Base-by-base conservation (phyloP, 2,797 vertebrate species). In the Acipenser ruthenus region DNA sequence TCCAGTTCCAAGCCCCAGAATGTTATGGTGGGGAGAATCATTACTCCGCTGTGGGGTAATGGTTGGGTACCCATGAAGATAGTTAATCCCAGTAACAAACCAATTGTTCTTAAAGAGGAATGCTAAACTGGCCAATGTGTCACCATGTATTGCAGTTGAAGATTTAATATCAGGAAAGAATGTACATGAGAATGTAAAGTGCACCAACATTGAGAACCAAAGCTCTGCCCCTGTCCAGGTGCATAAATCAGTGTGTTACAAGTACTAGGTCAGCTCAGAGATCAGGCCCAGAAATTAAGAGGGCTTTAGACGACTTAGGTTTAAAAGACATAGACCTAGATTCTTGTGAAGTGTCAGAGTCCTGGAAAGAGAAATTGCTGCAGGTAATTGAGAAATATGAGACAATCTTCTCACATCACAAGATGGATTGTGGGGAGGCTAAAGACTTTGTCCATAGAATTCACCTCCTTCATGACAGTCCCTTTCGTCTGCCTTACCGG, bases 1-100 rank as follows among this genome's bases (percentile, higher is more conserved):
- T 72, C 71, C 3, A 70, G 23, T 48, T 66, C 18, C 1, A 70
- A 60, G 4, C 65, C 71, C 0, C 67, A 12, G 4, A 10, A 71
- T 9, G 58, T 58, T 37, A 23, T 71, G 10, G 71, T 75, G 1
- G 63, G 69, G 0, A 59, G 68, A 47, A 67, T 78, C 11, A 68
- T 74, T 1, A 65, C 72, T n/a, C 37, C 55, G 1, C 9, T 74
- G 4, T 77, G 64, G 63, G 70, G 68, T 2, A 63, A 79, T 18
- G 37, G 70, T 0, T 78, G 59, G 65, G 50, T 79, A 0, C 75
- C 75, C 1, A 6, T 76, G 7, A 76, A 73, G 49, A 9, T 77
- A 3, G 15, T 74, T 1, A 77, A 76, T 50, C 67, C 71, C 0
- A 71, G 64, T 6, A 50, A 64, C 8, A 62, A 71, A 2, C 10